Percentiles rank a stretch among this genome's conserved stretches.
These are phyloP conservation scores for Trissolcus basalis DNA, from an alignment of 1,140 invertebrate genomes.

Conservation along the genomic window DNA sequence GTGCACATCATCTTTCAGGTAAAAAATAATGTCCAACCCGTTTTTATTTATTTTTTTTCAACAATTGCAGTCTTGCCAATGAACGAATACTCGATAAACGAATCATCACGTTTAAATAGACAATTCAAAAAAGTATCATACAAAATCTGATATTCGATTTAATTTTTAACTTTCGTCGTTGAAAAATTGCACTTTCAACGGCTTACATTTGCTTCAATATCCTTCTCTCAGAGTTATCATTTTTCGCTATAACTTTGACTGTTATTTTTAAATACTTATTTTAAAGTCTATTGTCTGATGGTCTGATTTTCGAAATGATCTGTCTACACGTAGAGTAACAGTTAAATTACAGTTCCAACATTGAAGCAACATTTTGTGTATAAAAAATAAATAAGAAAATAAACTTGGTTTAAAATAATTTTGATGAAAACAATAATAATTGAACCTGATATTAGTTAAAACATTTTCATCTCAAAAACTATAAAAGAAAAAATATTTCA, in stretches of 20 bases:
- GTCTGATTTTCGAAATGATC: conserved; percentile 44
- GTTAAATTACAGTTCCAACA: not conserved
- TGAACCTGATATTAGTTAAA: too few species aligned
- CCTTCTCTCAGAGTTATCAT: conserved; percentile 15
- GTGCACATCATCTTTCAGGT: not conserved
- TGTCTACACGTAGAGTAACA: not conserved
- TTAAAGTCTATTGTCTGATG: conserved; percentile 11
- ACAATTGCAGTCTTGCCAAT: conserved; percentile 7
- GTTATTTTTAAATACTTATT: not conserved
- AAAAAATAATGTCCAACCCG: not conserved
- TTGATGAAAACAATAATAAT: too few species aligned
- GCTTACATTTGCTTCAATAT: conserved; percentile 11
- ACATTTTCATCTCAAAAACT: too few species aligned
- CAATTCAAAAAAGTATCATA: conserved; percentile 17
- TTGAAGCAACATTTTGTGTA: not conserved
- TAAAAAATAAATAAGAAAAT: too few species aligned
- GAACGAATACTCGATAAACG: conserved; percentile 7
- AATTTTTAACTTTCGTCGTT: not conserved
- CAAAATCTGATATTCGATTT: conserved; percentile 8
- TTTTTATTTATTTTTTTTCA: not conserved
- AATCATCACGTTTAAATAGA: conserved; percentile 36
- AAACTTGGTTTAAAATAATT: too few species aligned
- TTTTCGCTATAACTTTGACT: not conserved
- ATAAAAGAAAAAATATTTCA: too few species aligned
- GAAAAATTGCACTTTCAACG: too few species aligned